Conservation (phyloP, 2,888 invertebrate genomes). For the Ornithoptera priamus region DNA sequence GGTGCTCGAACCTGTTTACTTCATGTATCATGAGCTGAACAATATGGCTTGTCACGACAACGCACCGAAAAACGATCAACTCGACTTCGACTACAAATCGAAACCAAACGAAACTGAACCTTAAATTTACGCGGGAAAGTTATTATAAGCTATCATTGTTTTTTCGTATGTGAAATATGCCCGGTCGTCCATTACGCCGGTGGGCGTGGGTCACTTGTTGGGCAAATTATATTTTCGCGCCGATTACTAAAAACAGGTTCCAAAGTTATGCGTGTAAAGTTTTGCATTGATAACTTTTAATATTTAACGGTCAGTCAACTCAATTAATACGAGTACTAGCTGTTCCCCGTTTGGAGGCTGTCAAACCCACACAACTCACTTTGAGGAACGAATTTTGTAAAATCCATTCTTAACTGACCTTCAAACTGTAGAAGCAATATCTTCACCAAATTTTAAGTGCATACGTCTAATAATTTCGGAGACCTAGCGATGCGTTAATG, state of each 20-base stretch:
- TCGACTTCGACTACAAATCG: conserved; percentile 49
- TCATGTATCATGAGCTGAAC: conserved; percentile 72
- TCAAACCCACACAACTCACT: no score
- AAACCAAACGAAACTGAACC: conserved; percentile 44
- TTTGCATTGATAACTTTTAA: conserved; percentile 37
- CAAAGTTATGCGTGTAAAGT: conserved; percentile 47
- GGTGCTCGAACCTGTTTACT: conserved; percentile 70
- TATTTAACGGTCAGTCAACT: conserved; percentile 56
- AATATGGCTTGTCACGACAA: conserved; percentile 77
- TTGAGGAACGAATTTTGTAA: no score
- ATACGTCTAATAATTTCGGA: no score
- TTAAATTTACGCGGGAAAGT: conserved; percentile 50
- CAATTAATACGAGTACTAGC: conserved; percentile 15
- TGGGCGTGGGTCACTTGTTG: conserved; percentile 74
- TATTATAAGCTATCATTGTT: conserved; percentile 41
- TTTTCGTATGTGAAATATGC: conserved; percentile 64
- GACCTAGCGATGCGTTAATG: no score
- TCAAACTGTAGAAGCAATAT: no score
- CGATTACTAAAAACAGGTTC: conserved; percentile 52
- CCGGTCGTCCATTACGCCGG: conserved; percentile 65
- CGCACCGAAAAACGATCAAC: conserved; percentile 63
- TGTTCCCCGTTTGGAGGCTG: no score
- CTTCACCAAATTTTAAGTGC: no score
- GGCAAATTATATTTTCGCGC: conserved; percentile 53
- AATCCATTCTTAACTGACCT: no score